Base-by-base conservation (phyloP, 2,888 invertebrate species). In the Pyrgus malvae region DNA sequence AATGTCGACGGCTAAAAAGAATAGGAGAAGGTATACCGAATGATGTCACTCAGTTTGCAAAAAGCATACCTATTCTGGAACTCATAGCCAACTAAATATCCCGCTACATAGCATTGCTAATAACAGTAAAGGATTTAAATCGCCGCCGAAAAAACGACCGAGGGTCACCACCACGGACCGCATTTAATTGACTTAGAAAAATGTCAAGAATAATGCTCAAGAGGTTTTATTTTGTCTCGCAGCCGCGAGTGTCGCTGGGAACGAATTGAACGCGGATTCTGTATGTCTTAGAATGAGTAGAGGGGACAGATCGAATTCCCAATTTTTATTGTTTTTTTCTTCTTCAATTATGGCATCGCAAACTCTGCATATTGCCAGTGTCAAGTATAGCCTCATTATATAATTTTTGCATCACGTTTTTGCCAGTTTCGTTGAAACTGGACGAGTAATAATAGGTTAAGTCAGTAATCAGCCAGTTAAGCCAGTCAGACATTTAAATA, bases 121-220 rank as follows among this genome's bases (percentile, higher is more conserved):
- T 80, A 79, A 76, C 80, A 70, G 74, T 70, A 65, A 78, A 77
- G 72, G 71, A 79, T 80, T 78, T 72, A 71, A 76, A 75, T 72
- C 59, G 65, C 59, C 62, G 58, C 55, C 59, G 63, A 55, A 69
- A 67, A 71, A 77, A 70, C 46, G 46, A 66, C 59, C 66, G 69
- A 64, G 61, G 60, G 58, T 63, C 67, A 78, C 80, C 76, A 77
- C 78, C 65, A 79, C 78, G 61, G 72, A 67, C 54, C 71, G 71
- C 67, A 80, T 80, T 80, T 85, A 87, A 85, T 86, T 83, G 83
- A 81, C 79, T 83, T 79, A 77, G 78, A 84, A 82, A 82, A 77
- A 72, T 74, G 68, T 64, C 58, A 57, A 62, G 60, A 60, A 58
- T 66, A 68, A 65, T 64, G 60, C 33, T 54, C 23, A 61, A 9